Conservation (phyloP, 1,140 invertebrate genomes). For the Monomorium pharaonis region DNA sequence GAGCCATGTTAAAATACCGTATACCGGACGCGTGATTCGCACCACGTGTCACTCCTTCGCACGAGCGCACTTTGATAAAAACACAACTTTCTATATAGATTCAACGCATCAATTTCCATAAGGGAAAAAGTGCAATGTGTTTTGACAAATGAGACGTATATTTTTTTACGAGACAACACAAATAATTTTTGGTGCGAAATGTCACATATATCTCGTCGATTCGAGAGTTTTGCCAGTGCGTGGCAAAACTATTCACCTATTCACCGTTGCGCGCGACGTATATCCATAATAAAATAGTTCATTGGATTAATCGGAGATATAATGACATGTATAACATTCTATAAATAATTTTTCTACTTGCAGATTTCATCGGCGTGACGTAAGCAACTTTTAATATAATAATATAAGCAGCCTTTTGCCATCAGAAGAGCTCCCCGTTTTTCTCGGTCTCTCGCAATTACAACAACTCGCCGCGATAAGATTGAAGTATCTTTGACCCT, state of each 20-base stretch:
- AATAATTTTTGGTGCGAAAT: neutral
- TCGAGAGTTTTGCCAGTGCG: neutral
- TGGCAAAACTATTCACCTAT: neutral
- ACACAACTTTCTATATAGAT: too few species aligned
- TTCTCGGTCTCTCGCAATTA: neutral
- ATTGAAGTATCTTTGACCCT: conserved; percentile 46
- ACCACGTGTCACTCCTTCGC: too few species aligned
- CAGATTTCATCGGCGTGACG: neutral
- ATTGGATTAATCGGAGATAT: neutral
- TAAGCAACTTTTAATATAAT: conserved; percentile 1
- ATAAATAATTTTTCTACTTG: neutral
- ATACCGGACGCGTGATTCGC: too few species aligned
- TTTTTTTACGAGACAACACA: too few species aligned
- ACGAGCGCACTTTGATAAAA: too few species aligned
- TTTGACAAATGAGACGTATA: neutral
- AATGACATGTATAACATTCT: neutral
- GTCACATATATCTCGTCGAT: neutral
- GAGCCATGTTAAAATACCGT: conserved; percentile 69
- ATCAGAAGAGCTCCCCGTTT: neutral
- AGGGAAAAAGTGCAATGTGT: too few species aligned
- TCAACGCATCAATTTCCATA: too few species aligned
- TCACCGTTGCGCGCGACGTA: neutral
- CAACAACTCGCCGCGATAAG: conserved; percentile 37
- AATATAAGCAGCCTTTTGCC: neutral
- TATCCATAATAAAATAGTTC: neutral